Evolutionary conservation across 2,113 vertebrate genomes (phyloP), one percentile per base, ranked within the genome.

Genomic region (Chrysemys picta): DNA sequence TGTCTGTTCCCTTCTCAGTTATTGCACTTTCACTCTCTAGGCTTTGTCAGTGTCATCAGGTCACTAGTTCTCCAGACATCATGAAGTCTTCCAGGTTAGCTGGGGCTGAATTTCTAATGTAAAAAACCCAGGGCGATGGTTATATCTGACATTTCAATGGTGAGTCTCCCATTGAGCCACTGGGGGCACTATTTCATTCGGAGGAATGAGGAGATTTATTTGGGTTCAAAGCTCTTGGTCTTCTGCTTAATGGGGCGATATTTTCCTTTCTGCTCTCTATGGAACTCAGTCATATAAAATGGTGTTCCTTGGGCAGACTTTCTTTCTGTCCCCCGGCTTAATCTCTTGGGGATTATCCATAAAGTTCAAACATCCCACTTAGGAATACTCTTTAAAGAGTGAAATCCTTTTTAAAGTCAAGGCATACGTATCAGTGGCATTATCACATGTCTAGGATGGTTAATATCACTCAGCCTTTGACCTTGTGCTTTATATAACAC

Each of bases 161-260:
- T 31, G 12, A 62, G 11, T 29, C 62, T 50, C 52, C n/a, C 24
- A 0, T 3, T n/a, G 53, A 25, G 31, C 49, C 76, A 35, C 42
- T 38, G 79, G 16, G 24, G 17, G 72, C 42, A 42, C 42, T 38
- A 16, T 54, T 4, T 82, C 11, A 1, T 3, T 14, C 47, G 8
- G 52, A 8, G 35, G 31, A 82, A 62, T 1, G 21, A 76, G 69
- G 25, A 8, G 35, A 17, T n/a, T 4, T n/a, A 35, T 45, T 75
- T 52, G 2, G 7, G 1, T 57, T 69, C 21, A 12, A 6, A 93
- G 31, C 59, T 78, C n/a, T 84, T 42, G 29, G 35, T 16, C 53
- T 53, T 1, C 0, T 25, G 17, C 9, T 8, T 3, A 78, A 14
- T 0, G 4, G 8, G 29, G 3, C 0, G 0, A 3, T 24, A 6